These are phyloP conservation scores for Idaea dimidiata DNA, from an alignment of 2,888 invertebrate genomes.

Conservation along the genomic window DNA sequence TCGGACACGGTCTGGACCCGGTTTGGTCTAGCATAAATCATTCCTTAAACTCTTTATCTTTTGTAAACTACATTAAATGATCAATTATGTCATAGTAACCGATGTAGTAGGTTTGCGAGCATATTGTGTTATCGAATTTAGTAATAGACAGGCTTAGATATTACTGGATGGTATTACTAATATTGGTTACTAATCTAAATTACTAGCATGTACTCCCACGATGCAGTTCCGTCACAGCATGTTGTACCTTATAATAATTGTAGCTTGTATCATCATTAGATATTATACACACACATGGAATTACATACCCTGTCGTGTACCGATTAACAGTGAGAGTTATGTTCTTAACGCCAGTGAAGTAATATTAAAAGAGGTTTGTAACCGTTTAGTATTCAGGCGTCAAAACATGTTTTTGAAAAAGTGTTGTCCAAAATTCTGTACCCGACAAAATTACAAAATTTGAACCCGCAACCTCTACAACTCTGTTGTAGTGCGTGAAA, in stretches of 20 bases:
- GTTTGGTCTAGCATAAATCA: no score
- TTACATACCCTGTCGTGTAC: no score
- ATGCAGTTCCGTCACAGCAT: slow-evolving; percentile 22
- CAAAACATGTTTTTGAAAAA: no score
- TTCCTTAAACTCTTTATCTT: slow-evolving; percentile 8
- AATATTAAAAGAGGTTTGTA: no score
- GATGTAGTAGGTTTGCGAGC: slow-evolving; percentile 22
- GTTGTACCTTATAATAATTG: slow-evolving; percentile 3
- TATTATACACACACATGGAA: background rate
- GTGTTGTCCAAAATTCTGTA: no score
- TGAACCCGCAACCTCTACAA: no score
- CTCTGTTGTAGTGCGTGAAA: no score
- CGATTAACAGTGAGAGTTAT: no score
- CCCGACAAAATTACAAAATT: no score
- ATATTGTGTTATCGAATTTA: background rate
- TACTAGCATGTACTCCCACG: slow-evolving; percentile 41
- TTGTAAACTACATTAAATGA: slow-evolving; percentile 5
- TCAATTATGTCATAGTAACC: slow-evolving; percentile 25
- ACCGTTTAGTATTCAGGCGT: no score
- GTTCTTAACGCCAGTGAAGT: no score
- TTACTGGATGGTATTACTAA: slow-evolving; percentile 20
- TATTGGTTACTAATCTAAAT: slow-evolving; percentile 35
- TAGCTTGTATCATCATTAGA: background rate
- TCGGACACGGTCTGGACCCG: no score
- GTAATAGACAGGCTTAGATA: background rate